phyloP scores from a whole-genome alignment of 2,113 vertebrate genomes.

The Neomonachus schauinslandi region DNA sequence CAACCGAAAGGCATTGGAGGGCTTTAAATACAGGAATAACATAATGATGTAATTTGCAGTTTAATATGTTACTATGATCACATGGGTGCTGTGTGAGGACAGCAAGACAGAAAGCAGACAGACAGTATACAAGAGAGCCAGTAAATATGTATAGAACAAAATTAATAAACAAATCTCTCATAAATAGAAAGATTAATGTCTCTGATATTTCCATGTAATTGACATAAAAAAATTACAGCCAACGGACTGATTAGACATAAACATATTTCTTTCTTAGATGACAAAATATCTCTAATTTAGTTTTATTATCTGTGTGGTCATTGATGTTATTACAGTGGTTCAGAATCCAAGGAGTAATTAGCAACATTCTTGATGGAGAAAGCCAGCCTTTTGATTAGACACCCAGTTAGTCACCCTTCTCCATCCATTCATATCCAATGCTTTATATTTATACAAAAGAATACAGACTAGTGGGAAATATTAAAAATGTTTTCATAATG shows the following conservation, averaged over 20 bases:
- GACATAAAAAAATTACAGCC: neutral
- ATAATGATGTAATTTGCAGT: neutral
- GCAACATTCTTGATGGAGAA: neutral
- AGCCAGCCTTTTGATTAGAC: neutral
- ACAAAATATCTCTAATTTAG: neutral
- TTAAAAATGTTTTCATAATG: neutral
- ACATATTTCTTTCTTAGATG: neutral
- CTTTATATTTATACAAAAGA: neutral
- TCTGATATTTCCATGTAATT: neutral
- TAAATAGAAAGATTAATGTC: neutral
- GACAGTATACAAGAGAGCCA: neutral
- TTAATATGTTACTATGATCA: neutral
- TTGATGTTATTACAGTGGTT: neutral
- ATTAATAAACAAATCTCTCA: neutral
- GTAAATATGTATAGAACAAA: neutral
- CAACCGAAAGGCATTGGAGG: neutral
- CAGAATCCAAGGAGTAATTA: neutral
- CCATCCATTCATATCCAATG: neutral
- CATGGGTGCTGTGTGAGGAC: neutral
- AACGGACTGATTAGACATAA: neutral
- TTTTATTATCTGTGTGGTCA: neutral
- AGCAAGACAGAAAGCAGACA: neutral
- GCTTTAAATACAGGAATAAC: neutral
- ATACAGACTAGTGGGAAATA: neutral
- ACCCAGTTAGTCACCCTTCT: neutral